A percentile compares a stretch with the other conserved stretches of the same genome.
Conservation (phyloP, 2,797 vertebrate species). For the Sebastes steindachneri region DNA sequence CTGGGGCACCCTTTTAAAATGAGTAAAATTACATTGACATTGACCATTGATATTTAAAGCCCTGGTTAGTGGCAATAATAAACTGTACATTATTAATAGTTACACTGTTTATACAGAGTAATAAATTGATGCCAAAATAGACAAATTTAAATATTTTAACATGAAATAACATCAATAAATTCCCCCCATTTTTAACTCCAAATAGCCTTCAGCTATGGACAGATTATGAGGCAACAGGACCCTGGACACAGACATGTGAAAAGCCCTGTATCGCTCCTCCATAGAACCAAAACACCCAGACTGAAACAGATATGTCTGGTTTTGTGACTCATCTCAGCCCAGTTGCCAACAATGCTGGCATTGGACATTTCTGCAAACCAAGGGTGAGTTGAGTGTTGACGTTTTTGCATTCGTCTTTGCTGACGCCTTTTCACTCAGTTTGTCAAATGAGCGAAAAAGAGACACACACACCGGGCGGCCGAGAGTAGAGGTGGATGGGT, state of each 20-base stretch:
- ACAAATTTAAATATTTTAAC: neutral
- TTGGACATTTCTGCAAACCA: no score
- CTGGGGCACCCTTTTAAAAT: neutral
- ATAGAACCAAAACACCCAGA: neutral
- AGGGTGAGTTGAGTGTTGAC: no score
- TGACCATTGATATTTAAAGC: neutral
- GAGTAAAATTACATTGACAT: neutral
- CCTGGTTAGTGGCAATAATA: no score
- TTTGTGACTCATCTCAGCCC: no score
- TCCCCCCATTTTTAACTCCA: neutral
- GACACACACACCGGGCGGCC: no score
- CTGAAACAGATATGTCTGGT: neutral
- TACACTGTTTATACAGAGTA: neutral
- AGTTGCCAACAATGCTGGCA: no score
- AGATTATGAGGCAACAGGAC: neutral
- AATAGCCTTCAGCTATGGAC: neutral
- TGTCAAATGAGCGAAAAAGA: no score
- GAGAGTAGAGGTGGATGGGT: no score
- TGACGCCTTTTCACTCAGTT: no score
- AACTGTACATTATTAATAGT: neutral
- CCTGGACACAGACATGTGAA: neutral
- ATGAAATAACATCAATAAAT: neutral
- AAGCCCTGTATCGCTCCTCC: neutral
- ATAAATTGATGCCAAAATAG: neutral
- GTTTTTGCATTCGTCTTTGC: no score